Conservation (phyloP, 2,888 invertebrate species). For the Dryococelus australis region DNA sequence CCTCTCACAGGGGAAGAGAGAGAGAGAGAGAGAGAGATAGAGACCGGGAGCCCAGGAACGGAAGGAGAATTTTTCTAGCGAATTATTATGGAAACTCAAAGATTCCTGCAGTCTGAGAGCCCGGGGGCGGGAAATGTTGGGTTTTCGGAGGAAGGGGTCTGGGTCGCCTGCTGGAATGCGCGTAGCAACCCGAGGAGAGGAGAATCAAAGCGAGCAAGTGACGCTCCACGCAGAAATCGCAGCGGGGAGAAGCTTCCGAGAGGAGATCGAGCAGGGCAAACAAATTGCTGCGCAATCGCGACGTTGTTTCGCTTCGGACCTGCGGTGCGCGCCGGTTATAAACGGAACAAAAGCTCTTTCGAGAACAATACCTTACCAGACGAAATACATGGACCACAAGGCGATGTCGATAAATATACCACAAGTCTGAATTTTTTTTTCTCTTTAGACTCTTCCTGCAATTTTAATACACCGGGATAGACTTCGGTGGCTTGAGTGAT, state of each 20-base stretch:
- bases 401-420: too few relatives aligned
- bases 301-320: too few relatives aligned
- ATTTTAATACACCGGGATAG: too few relatives aligned
- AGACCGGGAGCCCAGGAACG: background rate
- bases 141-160: background rate
- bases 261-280: too few relatives aligned
- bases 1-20: background rate
- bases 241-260: background rate
- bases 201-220: background rate
- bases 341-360: too few relatives aligned
- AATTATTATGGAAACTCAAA: conserved; percentile 4
- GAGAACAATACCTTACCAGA: too few relatives aligned
- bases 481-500: too few relatives aligned
- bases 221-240: background rate
- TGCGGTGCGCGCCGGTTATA: too few relatives aligned
- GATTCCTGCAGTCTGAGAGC: background rate
- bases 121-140: background rate
- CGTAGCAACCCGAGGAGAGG: background rate
- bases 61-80: background rate
- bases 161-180: background rate
- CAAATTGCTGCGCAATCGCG: too few relatives aligned
- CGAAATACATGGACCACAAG: too few relatives aligned
- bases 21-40: background rate
- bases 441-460: too few relatives aligned
- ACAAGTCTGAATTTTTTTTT: too few relatives aligned